Base-by-base conservation (phyloP, 2,113 vertebrate species). In the Lasiurus cinereus region DNA sequence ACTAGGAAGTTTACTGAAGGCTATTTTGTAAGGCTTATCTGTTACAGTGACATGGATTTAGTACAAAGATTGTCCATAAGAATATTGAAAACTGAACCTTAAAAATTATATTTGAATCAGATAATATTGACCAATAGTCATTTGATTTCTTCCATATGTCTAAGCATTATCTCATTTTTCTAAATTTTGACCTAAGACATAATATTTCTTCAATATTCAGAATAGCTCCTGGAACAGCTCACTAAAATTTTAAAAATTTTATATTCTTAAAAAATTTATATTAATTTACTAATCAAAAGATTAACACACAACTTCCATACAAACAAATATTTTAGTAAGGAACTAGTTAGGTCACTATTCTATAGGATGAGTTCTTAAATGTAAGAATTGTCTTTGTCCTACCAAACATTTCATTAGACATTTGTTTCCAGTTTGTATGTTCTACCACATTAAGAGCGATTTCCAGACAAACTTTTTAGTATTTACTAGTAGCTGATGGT, bases 51-150 rank as follows among this genome's bases (percentile, higher is more conserved):
- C 59, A 86, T 73, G 19, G 24, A 84, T 79, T 80, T 33, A 83
- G 43, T 62, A 82, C 21, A 86, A 93, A 78, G 27, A 36, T 52
- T 95, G 13, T 12, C 22, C 19, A 87, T 2, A 56, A 79, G 14
- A 48, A 29, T 91, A 79, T 15, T 87, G 69, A 94, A 94, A 91
- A 86, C 69, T 77, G 21, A 64, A 88, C 48, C 78, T 8, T 48
- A 94, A 48, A 95, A 80, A 84, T 82, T 77, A 91, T 76, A 24
- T 95, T 93, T 91, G 54, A 88, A 18, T 82, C 31, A 89, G 39
- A 70, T 91, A 56, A n/a, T 89, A 88, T 50, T 94, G 56, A 70
- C 18, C 19, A 85, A 48, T 50, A 5, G 43, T 56, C 56, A 93
- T 92, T 95, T 14, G 27, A 39, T 90, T 78, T 87, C 46, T 82